phyloP scores from a whole-genome alignment of 2,113 vertebrate species.

The Eolophus roseicapilla region DNA sequence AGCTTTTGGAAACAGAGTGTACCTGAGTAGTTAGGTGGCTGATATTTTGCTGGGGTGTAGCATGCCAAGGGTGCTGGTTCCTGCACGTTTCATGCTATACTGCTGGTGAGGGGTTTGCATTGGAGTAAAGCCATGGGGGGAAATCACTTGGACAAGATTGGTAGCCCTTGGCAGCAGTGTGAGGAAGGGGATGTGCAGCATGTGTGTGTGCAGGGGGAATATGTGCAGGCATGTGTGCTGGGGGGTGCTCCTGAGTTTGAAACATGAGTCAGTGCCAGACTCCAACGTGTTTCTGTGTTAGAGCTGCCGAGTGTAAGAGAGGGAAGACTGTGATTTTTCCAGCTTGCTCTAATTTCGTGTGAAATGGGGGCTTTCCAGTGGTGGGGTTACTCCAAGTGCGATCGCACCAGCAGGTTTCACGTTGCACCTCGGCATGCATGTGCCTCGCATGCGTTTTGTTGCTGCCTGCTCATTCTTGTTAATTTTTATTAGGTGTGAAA shows the following conservation, averaged over 20 bases:
- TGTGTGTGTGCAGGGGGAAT: background rate
- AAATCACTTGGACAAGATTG: background rate
- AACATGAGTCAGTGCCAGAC: background rate
- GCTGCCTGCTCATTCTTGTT: background rate
- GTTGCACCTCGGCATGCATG: accelerated
- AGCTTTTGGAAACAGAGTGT: background rate
- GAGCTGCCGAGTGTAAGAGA: background rate
- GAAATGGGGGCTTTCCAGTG: background rate
- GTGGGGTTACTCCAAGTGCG: background rate
- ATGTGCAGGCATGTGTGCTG: accelerated
- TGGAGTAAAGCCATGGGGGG: background rate
- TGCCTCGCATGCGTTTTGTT: background rate
- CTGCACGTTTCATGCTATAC: accelerated
- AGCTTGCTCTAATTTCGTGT: background rate
- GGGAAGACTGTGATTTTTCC: background rate
- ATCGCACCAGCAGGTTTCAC: background rate
- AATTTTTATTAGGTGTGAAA: conserved; percentile 2
- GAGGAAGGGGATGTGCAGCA: background rate
- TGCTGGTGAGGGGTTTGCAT: background rate
- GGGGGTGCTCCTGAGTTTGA: background rate
- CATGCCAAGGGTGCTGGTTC: background rate
- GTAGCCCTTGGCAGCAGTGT: background rate
- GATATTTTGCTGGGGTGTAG: background rate
- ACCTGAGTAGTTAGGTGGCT: background rate
- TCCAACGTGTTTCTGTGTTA: background rate